Evolutionary conservation across 2,797 vertebrate genomes (phyloP).

Genomic region (Triplophysa bombifrons): DNA sequence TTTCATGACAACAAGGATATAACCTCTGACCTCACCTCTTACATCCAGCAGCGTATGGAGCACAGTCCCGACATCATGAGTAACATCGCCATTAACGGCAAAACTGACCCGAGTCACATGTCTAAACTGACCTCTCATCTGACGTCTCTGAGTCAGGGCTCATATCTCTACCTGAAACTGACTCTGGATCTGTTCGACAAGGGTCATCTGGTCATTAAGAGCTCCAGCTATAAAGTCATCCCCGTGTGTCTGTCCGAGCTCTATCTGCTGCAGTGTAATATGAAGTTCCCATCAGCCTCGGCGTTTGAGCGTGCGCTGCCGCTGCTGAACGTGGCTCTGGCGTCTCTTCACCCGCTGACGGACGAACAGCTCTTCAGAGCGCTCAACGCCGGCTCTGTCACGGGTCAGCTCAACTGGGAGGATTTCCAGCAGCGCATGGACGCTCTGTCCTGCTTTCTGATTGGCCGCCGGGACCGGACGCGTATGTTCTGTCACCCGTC

Average conservation of each 20-base stretch:
- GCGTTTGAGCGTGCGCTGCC: constrained; percentile 90
- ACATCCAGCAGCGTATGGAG: constrained; percentile 90
- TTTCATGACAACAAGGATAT: constrained; percentile 93
- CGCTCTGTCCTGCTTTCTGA: constrained; percentile 90
- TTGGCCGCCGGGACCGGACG: constrained; percentile 91
- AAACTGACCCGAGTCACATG: constrained; percentile 83
- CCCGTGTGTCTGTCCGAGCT: constrained; percentile 95
- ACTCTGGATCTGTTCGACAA: constrained; percentile 94
- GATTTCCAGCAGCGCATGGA: constrained; percentile 95
- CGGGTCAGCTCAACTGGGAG: constrained; percentile 88
- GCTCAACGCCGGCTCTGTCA: constrained; percentile 88
- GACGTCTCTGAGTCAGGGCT: constrained; percentile 91
- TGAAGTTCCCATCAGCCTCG: constrained; percentile 87
- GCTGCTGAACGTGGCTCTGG: constrained; percentile 90
- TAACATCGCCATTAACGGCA: constrained; percentile 93
- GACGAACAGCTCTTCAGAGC: constrained; percentile 98
- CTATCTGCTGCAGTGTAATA: constrained; percentile 94
- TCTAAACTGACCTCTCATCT: constrained; percentile 94
- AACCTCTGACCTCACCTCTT: constrained; percentile 88
- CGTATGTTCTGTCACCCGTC: constrained; percentile 98
- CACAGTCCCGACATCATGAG: constrained; percentile 86
- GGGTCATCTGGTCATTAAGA: constrained; percentile 92
- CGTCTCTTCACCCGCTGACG: constrained; percentile 94
- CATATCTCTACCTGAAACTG: constrained; percentile 93
- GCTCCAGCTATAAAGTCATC: constrained; percentile 95